These are phyloP conservation scores for Montifringilla adamsi DNA, from an alignment of 2,113 vertebrate genomes.

Conservation along the genomic window DNA sequence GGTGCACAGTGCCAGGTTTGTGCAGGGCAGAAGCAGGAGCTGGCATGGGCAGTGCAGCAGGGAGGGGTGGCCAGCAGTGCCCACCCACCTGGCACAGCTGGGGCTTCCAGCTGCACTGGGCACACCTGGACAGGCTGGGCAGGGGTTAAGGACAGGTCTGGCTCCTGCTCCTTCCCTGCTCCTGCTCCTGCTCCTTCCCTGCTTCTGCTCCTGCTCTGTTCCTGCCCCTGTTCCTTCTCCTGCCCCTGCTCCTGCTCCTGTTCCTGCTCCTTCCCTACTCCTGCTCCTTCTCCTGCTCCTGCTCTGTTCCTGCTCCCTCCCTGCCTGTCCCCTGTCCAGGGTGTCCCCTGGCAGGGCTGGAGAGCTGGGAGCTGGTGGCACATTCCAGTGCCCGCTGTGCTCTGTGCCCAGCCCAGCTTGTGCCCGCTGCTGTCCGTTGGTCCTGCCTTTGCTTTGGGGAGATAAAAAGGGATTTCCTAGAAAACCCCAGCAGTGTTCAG, in stretches of 20 bases:
- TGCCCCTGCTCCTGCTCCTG: too few relatives aligned
- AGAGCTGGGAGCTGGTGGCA: not conserved
- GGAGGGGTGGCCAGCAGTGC: rapidly evolving
- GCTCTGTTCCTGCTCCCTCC: not conserved
- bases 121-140: not conserved
- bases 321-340: not conserved
- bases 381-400: not conserved
- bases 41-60: not conserved
- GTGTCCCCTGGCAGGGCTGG: not conserved
- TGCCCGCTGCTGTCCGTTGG: not conserved
- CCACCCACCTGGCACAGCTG: not conserved
- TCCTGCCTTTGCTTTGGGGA: not conserved
- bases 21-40: not conserved
- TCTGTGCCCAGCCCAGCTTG: not conserved
- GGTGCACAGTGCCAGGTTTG: not conserved
- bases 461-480: not conserved
- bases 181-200: too few relatives aligned
- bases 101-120: not conserved
- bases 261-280: too few relatives aligned
- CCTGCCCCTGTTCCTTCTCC: too few relatives aligned
- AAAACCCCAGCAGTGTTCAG: not conserved
- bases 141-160: not conserved
- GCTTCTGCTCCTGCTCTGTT: too few relatives aligned
- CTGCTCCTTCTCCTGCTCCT: too few relatives aligned
- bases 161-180: not conserved